A percentile compares a stretch with the other conserved stretches of the same genome.
Conservation (phyloP, 2,113 vertebrate genomes). For the Meleagris gallopavo region DNA sequence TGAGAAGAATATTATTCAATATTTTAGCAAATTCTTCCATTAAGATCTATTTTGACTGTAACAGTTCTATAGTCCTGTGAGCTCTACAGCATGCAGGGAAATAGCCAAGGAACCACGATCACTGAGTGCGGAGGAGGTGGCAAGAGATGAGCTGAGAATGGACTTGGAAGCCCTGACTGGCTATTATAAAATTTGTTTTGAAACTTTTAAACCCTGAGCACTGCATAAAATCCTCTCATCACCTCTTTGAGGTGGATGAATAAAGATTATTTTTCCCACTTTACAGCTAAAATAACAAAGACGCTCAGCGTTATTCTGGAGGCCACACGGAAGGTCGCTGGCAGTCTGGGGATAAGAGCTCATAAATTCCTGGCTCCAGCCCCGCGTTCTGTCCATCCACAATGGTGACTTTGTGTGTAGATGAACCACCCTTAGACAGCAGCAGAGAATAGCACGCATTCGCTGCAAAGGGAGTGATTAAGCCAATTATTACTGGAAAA, state of each 20-base stretch:
- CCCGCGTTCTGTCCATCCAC: not conserved
- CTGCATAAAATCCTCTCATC: constrained; percentile 63
- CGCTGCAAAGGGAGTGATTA: not conserved
- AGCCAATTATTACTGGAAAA: not conserved
- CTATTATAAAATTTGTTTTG: constrained; percentile 57
- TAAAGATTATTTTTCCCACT: constrained; percentile 64
- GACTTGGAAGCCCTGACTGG: constrained; percentile 23
- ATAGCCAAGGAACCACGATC: constrained; percentile 14
- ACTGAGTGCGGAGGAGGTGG: constrained; percentile 44
- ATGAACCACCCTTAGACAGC: constrained; percentile 11
- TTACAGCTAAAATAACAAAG: constrained; percentile 35
- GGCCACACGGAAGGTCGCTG: constrained; percentile 25
- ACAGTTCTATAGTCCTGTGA: constrained; percentile 20
- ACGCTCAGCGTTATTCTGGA: constrained; percentile 27
- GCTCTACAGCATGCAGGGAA: constrained; percentile 3
- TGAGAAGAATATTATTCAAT: constrained; percentile 9
- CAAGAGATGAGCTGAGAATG: constrained; percentile 46
- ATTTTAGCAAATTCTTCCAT: constrained; percentile 9
- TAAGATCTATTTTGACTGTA: constrained; percentile 40
- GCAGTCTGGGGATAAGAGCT: not conserved
- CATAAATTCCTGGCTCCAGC: constrained; percentile 64
- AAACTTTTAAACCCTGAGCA: constrained; percentile 54
- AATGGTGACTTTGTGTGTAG: constrained; percentile 59
- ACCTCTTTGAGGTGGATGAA: constrained; percentile 60
- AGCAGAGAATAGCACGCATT: not conserved